These are phyloP conservation scores for Drosophila insularis DNA, from an alignment of 1,140 invertebrate genomes.

Conservation along the genomic window DNA sequence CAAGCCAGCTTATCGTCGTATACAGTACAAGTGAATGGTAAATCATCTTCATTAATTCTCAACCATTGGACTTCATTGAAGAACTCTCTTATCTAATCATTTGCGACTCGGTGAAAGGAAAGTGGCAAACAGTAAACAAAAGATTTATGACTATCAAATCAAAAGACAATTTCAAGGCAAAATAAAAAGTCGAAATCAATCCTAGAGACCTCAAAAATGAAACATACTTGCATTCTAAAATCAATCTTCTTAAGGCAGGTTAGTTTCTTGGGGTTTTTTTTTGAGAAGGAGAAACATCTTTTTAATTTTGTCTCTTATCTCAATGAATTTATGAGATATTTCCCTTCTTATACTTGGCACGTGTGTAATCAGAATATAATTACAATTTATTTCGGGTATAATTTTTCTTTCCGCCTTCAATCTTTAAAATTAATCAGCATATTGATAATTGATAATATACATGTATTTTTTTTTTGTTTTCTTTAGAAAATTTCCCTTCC, in stretches of 20 bases:
- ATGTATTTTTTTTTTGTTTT: no score
- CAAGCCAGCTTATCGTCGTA: neutral
- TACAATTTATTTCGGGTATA: neutral
- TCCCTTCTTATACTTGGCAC: conserved; percentile 8
- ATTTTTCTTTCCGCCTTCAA: neutral
- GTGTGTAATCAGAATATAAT: neutral
- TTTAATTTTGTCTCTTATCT: conserved; percentile 19
- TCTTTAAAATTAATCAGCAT: neutral
- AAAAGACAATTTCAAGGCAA: neutral
- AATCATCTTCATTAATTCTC: neutral
- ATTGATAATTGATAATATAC: neutral
- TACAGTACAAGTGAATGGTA: neutral
- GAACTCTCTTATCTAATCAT: neutral
- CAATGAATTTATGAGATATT: conserved; percentile 36
- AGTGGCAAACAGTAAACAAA: neutral
- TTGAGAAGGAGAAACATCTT: neutral
- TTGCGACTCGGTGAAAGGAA: no score
- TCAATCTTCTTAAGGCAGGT: conserved; percentile 6
- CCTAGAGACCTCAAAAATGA: neutral
- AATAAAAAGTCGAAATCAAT: no score
- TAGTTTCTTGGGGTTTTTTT: neutral
- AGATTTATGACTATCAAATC: neutral
- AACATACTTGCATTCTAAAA: neutral
- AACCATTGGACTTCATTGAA: conserved; percentile 1
- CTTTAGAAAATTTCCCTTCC: neutral